phyloP scores from a whole-genome alignment of 2,888 invertebrate genomes.

The Hemistola chrysoprasaria region DNA sequence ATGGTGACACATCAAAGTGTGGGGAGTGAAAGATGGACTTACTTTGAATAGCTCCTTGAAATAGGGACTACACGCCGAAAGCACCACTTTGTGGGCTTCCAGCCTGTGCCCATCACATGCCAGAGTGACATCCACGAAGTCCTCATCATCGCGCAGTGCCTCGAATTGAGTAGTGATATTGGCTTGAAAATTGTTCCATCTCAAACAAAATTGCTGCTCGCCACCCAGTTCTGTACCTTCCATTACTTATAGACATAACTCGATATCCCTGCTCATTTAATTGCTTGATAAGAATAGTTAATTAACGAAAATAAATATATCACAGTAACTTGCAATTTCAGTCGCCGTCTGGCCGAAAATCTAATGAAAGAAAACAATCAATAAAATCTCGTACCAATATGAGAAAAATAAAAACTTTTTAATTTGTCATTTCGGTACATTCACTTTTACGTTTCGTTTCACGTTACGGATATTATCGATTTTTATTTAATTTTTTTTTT shows the following conservation, averaged over 20 bases:
- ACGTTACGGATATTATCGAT: conserved; percentile 47
- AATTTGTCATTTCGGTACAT: conserved; percentile 82
- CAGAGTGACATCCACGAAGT: conserved; percentile 94
- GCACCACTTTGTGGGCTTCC: conserved; percentile 92
- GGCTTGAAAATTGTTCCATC: conserved; percentile 95
- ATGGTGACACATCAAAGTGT: conserved; percentile 82
- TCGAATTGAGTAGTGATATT: conserved; percentile 94
- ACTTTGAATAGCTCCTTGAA: conserved; percentile 94
- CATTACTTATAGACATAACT: conserved; percentile 83
- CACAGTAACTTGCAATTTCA: conserved; percentile 82
- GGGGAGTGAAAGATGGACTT: conserved; percentile 82
- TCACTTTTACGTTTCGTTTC: conserved; percentile 77
- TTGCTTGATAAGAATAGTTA: conserved; percentile 81
- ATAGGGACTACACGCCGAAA: conserved; percentile 93
- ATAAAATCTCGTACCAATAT: conserved; percentile 83
- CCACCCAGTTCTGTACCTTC: conserved; percentile 84
- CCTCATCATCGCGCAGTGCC: conserved; percentile 91
- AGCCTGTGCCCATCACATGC: conserved; percentile 92
- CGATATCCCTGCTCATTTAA: conserved; percentile 82
- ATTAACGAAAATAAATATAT: conserved; percentile 82
- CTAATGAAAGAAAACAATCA: conserved; percentile 83
- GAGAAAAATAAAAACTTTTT: conserved; percentile 83
- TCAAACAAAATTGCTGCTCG: conserved; percentile 94
- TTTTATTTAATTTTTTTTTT: conserved; percentile 24
- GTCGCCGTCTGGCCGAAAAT: conserved; percentile 83